These are phyloP conservation scores for Elaphurus davidianus DNA, from an alignment of 2,113 vertebrate species.

Conservation along the genomic window DNA sequence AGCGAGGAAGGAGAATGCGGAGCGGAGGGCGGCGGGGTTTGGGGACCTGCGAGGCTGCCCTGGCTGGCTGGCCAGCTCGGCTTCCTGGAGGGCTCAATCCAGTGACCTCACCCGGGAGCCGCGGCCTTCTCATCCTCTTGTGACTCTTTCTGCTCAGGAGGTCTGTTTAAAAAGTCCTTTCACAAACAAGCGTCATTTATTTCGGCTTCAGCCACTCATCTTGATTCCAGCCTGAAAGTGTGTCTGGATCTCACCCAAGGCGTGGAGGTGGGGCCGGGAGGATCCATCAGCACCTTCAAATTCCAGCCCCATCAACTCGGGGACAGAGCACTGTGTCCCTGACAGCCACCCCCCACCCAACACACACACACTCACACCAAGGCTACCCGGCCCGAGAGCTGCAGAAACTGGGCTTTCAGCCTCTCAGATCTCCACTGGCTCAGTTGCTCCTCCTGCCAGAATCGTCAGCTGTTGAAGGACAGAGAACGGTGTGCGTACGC, in stretches of 20 bases:
- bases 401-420: background rate
- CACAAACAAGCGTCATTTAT: too few species aligned
- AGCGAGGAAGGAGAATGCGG: fast-evolving
- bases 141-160: background rate
- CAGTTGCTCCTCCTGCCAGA: fast-evolving
- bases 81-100: background rate
- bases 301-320: background rate
- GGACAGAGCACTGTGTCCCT: fast-evolving
- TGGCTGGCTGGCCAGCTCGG: background rate
- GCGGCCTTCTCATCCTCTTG: fast-evolving
- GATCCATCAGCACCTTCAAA: slow-evolving; percentile 27
- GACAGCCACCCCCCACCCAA: background rate
- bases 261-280: fast-evolving
- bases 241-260: background rate
- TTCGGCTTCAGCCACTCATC: background rate
- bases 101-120: fast-evolving
- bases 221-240: background rate
- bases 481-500: background rate
- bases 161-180: background rate
- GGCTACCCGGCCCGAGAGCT: fast-evolving
- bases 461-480: background rate
- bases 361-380: background rate
- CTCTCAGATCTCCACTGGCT: background rate
- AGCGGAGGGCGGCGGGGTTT: fast-evolving
- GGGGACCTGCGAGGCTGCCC: background rate